phyloP scores from a whole-genome alignment of 2,888 invertebrate genomes.

The Nebria brevicollis region DNA sequence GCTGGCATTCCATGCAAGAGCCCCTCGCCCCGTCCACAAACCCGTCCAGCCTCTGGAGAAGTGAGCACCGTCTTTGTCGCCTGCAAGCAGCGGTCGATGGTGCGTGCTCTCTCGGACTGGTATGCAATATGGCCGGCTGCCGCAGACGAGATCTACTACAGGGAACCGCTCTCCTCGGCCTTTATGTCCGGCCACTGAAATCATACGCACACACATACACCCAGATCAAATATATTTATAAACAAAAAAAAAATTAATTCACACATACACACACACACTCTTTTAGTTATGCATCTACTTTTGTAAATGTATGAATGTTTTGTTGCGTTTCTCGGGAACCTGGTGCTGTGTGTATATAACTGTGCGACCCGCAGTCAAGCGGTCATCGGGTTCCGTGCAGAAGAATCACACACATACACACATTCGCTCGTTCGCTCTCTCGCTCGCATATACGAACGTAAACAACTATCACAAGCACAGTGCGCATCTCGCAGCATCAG shows the following conservation, averaged over 20 bases:
- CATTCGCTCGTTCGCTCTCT: conserved; percentile 46
- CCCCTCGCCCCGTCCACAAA: conserved; percentile 61
- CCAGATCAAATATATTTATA: conserved; percentile 29
- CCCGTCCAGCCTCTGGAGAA: conserved; percentile 62
- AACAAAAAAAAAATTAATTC: conserved; percentile 27
- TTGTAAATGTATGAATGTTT: not conserved
- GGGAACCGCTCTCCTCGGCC: conserved; percentile 56
- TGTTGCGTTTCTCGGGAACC: not conserved
- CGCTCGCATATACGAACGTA: conserved; percentile 48
- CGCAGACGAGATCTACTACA: conserved; percentile 52
- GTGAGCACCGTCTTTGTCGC: conserved; percentile 54
- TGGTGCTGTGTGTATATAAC: not conserved
- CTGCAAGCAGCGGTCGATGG: conserved; percentile 51
- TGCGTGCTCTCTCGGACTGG: conserved; percentile 60
- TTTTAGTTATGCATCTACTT: not conserved
- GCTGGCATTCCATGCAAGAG: conserved; percentile 61
- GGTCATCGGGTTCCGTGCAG: not conserved
- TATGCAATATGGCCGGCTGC: conserved; percentile 65
- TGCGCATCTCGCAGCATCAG: conserved; percentile 29
- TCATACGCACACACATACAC: conserved; percentile 52
- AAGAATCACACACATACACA: conserved; percentile 18
- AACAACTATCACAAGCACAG: conserved; percentile 46
- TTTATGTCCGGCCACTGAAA: conserved; percentile 54
- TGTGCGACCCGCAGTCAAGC: not conserved
- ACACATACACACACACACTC: conserved; percentile 21